phyloP scores from a whole-genome alignment of 2,113 vertebrate genomes.

The Donacobius atricapilla region DNA sequence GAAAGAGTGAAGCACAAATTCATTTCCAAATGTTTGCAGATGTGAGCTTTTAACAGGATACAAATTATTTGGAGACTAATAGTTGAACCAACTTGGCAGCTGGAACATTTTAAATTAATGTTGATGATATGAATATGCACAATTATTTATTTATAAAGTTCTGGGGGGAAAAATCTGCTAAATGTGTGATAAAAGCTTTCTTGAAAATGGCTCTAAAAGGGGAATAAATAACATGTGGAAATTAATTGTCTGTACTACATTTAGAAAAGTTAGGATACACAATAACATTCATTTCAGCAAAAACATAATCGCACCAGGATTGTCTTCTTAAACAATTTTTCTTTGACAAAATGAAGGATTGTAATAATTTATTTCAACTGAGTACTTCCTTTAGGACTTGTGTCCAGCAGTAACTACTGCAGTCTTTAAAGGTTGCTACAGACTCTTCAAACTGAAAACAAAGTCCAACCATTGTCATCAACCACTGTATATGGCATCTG shows the following conservation, averaged over 20 bases:
- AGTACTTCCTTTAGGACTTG: not conserved
- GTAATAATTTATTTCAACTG: not conserved
- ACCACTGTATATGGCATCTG: not conserved
- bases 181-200: not conserved
- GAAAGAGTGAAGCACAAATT: not conserved
- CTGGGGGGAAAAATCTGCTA: not conserved
- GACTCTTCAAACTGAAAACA: not conserved
- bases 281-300: not conserved
- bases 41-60: not conserved
- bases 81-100: not conserved
- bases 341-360: not conserved
- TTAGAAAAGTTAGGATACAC: not conserved
- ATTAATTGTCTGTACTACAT: not conserved
- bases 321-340: not conserved
- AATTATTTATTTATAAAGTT: not conserved
- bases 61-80: not conserved
- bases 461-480: not conserved
- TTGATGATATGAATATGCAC: not conserved
- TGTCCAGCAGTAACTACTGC: not conserved
- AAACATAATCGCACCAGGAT: not conserved
- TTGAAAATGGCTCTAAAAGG: not conserved
- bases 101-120: not conserved
- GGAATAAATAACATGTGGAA: not conserved
- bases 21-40: not conserved
- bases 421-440: not conserved